A percentile compares a stretch with the other conserved stretches of the same genome.
Conservation (phyloP, 1,140 invertebrate species). For the Palaemon carinicauda region DNA sequence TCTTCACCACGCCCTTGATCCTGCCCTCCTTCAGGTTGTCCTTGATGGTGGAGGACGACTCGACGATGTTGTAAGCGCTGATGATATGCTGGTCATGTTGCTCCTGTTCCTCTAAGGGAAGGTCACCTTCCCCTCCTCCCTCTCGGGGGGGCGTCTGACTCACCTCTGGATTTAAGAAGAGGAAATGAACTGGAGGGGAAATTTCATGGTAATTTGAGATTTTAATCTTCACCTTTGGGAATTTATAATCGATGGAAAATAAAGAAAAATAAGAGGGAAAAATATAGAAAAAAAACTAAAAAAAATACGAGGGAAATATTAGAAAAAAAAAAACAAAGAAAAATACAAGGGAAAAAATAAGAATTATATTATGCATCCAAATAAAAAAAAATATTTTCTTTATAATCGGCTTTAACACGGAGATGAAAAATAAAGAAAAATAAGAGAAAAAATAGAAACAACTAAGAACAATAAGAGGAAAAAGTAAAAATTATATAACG, state of each 20-base stretch:
- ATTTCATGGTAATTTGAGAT: too few species aligned
- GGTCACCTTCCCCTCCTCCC: background rate
- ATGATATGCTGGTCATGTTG: conserved; percentile 45
- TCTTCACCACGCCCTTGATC: conserved; percentile 8
- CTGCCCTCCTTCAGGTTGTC: background rate
- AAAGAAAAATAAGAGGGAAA: too few species aligned
- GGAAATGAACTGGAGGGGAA: background rate
- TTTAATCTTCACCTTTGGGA: too few species aligned
- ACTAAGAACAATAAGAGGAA: too few species aligned
- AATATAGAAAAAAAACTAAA: background rate
- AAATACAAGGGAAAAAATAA: too few species aligned
- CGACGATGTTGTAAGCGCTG: conserved; percentile 36
- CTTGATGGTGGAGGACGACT: conserved; percentile 14
- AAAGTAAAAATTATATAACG: too few species aligned
- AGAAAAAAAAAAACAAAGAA: background rate
- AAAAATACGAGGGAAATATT: background rate
- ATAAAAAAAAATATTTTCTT: too few species aligned
- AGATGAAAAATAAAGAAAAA: too few species aligned
- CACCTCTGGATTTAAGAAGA: too few species aligned
- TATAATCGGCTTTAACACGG: too few species aligned
- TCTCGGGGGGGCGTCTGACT: background rate
- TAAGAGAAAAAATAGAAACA: too few species aligned
- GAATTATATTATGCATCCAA: too few species aligned
- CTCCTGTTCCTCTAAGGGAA: background rate
- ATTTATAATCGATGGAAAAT: background rate